Percentiles rank a stretch among this genome's conserved stretches.
phyloP scores from a whole-genome alignment of 2,888 invertebrate species.

The Meteorus colon region DNA sequence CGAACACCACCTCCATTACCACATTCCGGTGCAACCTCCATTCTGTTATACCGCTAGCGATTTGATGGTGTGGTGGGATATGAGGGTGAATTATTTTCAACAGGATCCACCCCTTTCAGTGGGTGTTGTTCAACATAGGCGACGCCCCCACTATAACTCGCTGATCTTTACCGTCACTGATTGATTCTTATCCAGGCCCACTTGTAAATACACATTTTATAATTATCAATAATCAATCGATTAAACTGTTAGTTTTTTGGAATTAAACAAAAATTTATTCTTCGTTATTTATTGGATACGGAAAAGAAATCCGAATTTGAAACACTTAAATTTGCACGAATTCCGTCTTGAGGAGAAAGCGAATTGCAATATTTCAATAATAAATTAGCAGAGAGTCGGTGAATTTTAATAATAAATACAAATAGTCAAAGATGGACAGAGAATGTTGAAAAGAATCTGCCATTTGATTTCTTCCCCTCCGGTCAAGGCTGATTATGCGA shows the following conservation, averaged over 20 bases:
- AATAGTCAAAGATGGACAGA: slow-evolving; percentile 28
- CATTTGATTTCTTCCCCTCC: slow-evolving; percentile 56
- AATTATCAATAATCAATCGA: background rate
- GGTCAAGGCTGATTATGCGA: background rate
- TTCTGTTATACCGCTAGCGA: background rate
- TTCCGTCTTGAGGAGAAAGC: too few species aligned
- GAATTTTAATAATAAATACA: background rate
- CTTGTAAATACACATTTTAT: background rate
- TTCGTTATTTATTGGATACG: background rate
- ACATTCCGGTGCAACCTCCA: background rate
- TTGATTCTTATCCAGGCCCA: background rate
- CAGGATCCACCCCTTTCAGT: slow-evolving; percentile 14
- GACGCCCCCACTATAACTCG: slow-evolving; percentile 36
- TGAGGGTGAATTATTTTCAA: slow-evolving; percentile 29
- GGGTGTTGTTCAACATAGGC: slow-evolving; percentile 42
- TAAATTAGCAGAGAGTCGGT: background rate
- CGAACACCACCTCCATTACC: slow-evolving; percentile 35
- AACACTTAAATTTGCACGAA: too few species aligned
- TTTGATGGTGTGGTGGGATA: background rate
- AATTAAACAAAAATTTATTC: background rate
- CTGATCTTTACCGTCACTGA: background rate
- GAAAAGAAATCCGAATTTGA: too few species aligned
- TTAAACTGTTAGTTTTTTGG: background rate
- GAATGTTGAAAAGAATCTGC: slow-evolving; percentile 43
- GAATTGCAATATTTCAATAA: background rate